Evolutionary conservation across 2,113 vertebrate species (phyloP).

Genomic region (Zosterops pallidus): DNA sequence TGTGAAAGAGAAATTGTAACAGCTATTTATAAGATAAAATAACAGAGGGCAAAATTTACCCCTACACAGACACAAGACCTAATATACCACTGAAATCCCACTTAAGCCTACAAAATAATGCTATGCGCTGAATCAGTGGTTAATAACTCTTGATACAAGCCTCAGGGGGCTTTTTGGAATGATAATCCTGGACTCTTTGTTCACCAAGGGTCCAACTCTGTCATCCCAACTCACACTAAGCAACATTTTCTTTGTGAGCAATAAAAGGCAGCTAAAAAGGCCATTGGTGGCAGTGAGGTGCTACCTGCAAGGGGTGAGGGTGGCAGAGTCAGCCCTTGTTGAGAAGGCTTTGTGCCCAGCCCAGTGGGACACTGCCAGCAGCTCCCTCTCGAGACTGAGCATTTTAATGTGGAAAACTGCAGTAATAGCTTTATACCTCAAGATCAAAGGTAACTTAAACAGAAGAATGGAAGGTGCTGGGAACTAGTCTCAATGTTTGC

Average conservation of each 20-base stretch:
- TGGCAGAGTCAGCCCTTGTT: background rate
- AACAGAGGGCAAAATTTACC: constrained; percentile 30
- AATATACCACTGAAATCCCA: constrained; percentile 49
- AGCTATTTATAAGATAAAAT: constrained; percentile 31
- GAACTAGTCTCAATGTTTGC: background rate
- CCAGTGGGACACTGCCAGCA: background rate
- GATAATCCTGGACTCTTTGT: constrained; percentile 51
- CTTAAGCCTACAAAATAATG: constrained; percentile 61
- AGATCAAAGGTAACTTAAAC: background rate
- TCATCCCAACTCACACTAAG: background rate
- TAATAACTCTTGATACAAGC: constrained; percentile 55
- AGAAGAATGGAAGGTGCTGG: background rate
- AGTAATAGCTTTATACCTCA: background rate
- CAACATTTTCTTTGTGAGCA: constrained; percentile 1
- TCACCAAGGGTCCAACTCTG: constrained; percentile 36
- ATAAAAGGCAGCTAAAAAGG: background rate
- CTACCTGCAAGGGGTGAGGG: background rate
- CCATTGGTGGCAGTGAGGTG: background rate
- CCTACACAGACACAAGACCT: constrained; percentile 28
- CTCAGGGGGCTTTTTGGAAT: constrained; percentile 48
- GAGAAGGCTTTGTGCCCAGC: background rate
- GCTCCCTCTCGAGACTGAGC: background rate
- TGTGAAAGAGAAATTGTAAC: constrained; percentile 9
- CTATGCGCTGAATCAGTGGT: constrained; percentile 17
- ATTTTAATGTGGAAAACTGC: background rate